Conservation (phyloP, 2,113 vertebrate species). For the Leptobrachium leishanense region DNA sequence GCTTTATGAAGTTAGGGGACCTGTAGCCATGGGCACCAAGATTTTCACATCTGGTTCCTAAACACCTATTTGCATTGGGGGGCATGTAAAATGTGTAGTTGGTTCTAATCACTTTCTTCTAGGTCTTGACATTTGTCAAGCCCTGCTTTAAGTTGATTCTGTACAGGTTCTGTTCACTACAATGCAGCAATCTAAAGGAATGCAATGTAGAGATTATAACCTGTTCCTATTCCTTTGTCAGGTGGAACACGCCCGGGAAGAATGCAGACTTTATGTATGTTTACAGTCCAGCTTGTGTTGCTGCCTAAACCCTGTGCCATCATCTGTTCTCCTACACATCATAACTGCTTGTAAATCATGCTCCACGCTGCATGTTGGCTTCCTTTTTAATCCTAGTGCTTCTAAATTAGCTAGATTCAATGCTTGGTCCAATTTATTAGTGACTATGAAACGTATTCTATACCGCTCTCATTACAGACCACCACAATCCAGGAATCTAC, state of each 20-base stretch:
- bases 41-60: no score
- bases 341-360: not conserved
- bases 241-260: conserved; percentile 90
- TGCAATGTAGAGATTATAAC: conserved; percentile 43
- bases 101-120: no score
- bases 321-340: conserved; percentile 28
- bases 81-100: no score
- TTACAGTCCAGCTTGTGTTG: conserved; percentile 43
- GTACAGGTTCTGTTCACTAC: not conserved
- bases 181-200: not conserved
- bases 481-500: conserved; percentile 88
- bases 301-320: conserved; percentile 11
- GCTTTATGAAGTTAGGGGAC: no score
- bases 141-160: no score
- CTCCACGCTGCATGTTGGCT: conserved; percentile 27
- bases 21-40: no score
- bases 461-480: conserved; percentile 65
- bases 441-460: not conserved
- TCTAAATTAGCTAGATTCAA: not conserved
- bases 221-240: conserved; percentile 73
- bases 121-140: no score
- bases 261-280: conserved; percentile 94
- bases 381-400: not conserved
- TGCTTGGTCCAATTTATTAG: not conserved
- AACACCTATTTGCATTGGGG: no score